A percentile compares a stretch with the other conserved stretches of the same genome.
These are phyloP conservation scores for Neodiprion lecontei DNA, from an alignment of 1,140 invertebrate species.

Conservation along the genomic window DNA sequence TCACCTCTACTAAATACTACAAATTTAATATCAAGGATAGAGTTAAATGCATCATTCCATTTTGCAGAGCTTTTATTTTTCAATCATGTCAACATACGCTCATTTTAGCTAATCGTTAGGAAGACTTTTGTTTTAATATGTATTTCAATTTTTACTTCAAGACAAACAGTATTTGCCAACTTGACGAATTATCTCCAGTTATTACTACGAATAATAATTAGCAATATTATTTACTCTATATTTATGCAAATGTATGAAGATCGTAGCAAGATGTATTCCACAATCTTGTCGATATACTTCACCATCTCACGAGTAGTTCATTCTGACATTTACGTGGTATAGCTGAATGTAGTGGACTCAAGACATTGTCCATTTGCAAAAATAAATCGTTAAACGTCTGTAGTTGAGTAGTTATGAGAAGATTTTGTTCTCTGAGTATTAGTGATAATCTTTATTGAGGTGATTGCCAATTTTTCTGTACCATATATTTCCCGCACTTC, in stretches of 20 bases:
- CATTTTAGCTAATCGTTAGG: too few species aligned
- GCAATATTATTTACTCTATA: background rate
- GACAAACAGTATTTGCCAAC: background rate
- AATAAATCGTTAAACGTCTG: background rate
- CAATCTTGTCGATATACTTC: background rate
- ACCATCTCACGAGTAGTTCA: background rate
- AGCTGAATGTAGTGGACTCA: background rate
- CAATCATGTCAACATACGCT: too few species aligned
- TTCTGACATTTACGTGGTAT: background rate
- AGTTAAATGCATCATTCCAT: too few species aligned
- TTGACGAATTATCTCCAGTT: background rate
- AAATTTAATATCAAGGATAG: too few species aligned
- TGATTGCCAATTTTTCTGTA: background rate
- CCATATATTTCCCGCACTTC: background rate
- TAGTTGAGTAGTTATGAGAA: background rate
- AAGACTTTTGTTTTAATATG: too few species aligned
- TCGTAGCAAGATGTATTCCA: background rate
- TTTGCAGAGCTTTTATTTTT: too few species aligned
- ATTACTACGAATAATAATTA: background rate
- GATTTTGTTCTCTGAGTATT: background rate
- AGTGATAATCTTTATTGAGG: background rate
- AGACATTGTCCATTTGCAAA: background rate
- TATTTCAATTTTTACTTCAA: too few species aligned
- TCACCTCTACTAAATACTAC: too few species aligned
- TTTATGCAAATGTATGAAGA: conserved; percentile 3